Percentiles rank a stretch among this genome's conserved stretches.
These are phyloP conservation scores for Pangasius macronema DNA, from an alignment of 2,797 vertebrate genomes.

Conservation along the genomic window DNA sequence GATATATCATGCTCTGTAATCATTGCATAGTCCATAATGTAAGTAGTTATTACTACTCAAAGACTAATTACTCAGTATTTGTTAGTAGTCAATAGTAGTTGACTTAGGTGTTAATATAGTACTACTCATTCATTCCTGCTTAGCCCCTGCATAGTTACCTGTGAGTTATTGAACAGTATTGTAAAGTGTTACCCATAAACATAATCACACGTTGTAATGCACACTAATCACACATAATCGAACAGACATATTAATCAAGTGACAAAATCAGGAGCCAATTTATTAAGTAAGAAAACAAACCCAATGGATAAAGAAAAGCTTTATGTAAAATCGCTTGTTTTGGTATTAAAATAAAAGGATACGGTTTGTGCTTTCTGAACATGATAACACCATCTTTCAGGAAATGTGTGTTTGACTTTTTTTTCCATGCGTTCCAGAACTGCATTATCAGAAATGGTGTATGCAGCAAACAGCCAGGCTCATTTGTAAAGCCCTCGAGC, in stretches of 20 bases:
- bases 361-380: not conserved
- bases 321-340: not conserved
- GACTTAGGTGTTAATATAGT: not conserved
- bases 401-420: not conserved
- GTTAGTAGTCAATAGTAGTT: not conserved
- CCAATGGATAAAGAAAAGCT: not conserved
- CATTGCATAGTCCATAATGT: not conserved
- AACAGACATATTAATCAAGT: not conserved
- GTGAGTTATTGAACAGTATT: not conserved
- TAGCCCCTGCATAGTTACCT: not conserved
- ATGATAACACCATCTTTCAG: not conserved
- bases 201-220: not conserved
- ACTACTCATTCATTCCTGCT: not conserved
- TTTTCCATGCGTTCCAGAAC: slow-evolving; percentile 21
- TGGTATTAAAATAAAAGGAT: not conserved
- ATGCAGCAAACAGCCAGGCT: slow-evolving; percentile 31
- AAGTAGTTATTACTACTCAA: not conserved
- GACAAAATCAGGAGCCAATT: not conserved
- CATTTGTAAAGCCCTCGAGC: slow-evolving; percentile 51
- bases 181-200: not conserved
- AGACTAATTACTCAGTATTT: not conserved
- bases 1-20: not conserved
- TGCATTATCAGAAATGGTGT: not conserved
- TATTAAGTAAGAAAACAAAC: not conserved
- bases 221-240: not conserved